A percentile compares a stretch with the other conserved stretches of the same genome.
Evolutionary conservation across 1,140 invertebrate species (phyloP).

Genomic region (Teleogryllus occipitalis): DNA sequence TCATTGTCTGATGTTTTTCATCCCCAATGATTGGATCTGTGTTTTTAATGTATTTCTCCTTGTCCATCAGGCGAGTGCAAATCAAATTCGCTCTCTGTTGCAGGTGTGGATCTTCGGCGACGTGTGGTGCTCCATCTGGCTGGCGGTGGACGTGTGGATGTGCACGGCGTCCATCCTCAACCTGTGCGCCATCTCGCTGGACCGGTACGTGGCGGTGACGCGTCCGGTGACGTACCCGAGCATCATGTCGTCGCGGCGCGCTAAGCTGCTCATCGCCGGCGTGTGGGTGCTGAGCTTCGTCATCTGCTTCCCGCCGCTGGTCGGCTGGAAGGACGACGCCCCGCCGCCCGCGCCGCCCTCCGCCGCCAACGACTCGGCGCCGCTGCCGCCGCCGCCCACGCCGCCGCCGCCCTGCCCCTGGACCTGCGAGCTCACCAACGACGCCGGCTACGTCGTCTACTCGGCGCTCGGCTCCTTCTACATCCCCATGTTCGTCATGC

Average conservation of each 20-base stretch:
- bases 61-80: neutral
- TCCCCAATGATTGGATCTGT: too few relatives aligned
- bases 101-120: slow-evolving; percentile 88
- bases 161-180: slow-evolving; percentile 93
- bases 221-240: slow-evolving; percentile 84
- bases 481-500: slow-evolving; percentile 91
- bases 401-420: slow-evolving; percentile 50
- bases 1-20: too few relatives aligned
- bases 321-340: slow-evolving; percentile 82
- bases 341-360: neutral
- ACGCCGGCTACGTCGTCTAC: slow-evolving; percentile 52
- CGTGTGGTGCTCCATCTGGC: slow-evolving; percentile 85
- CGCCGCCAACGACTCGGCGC: neutral
- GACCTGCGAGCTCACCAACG: slow-evolving; percentile 85
- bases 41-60: too few relatives aligned
- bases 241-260: slow-evolving; percentile 82
- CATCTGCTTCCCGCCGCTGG: slow-evolving; percentile 92
- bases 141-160: slow-evolving; percentile 93
- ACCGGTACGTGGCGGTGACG: slow-evolving; percentile 92
- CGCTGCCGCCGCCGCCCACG: neutral
- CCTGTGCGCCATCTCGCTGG: slow-evolving; percentile 82
- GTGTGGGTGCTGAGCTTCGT: slow-evolving; percentile 94
- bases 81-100: neutral
- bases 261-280: slow-evolving; percentile 77
- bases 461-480: slow-evolving; percentile 93